Percentiles rank a stretch among this genome's conserved stretches.
Evolutionary conservation across 23 tunicate genomes (phyloP).

Genomic region (Ascidia mentula): DNA sequence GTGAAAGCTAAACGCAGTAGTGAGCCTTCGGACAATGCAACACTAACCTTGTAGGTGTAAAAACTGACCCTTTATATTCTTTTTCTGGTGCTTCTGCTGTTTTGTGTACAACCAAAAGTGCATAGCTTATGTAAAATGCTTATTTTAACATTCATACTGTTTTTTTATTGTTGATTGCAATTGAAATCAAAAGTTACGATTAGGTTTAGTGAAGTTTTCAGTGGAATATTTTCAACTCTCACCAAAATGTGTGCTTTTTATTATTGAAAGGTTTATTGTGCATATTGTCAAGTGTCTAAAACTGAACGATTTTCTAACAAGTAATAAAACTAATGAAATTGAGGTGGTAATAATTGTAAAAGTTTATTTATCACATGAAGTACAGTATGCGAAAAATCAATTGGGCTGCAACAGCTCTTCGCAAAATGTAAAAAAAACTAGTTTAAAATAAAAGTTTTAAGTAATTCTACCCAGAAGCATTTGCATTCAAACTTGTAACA

Average conservation of each 20-base stretch:
- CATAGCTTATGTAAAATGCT: neutral
- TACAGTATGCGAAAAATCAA: neutral
- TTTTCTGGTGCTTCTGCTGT: neutral
- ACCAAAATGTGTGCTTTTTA: no score
- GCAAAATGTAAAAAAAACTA: neutral
- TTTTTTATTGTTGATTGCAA: neutral
- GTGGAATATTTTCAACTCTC: no score
- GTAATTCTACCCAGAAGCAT: no score
- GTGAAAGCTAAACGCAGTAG: slow-evolving; percentile 61
- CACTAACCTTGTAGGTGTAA: slow-evolving; percentile 4
- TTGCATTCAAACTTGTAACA: no score
- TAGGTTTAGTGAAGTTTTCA: no score
- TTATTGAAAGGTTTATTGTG: no score
- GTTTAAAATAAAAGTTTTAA: neutral
- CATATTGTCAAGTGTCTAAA: no score
- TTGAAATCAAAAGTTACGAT: no score
- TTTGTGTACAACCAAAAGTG: neutral
- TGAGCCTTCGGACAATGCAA: slow-evolving; percentile 17
- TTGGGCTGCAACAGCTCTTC: neutral
- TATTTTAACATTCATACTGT: neutral
- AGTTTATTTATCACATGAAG: neutral
- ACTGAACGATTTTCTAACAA: slow-evolving; percentile 2
- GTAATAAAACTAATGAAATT: neutral
- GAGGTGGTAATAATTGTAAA: no score
- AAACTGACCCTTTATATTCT: neutral